These are phyloP conservation scores for Caenorhabditis macrosperma DNA, from an alignment of 2,888 invertebrate genomes.

Conservation along the genomic window DNA sequence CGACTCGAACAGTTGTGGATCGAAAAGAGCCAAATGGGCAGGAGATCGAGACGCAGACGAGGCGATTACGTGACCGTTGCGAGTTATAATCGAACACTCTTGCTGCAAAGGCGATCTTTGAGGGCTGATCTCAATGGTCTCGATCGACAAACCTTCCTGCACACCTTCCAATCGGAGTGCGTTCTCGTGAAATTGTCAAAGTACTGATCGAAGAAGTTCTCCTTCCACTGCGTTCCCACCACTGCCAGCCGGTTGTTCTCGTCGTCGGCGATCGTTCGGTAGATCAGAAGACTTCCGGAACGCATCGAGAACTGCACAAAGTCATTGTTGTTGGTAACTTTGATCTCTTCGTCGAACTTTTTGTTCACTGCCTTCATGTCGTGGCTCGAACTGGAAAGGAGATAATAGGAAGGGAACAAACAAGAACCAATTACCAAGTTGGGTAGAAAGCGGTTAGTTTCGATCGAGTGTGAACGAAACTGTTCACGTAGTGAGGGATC, in stretches of 20 bases:
- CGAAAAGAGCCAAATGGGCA: constrained; percentile 62
- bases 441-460: constrained; percentile 73
- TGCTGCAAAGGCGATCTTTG: constrained; percentile 49
- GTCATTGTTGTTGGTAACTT: constrained; percentile 58
- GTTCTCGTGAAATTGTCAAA: constrained; percentile 63
- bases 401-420: not conserved
- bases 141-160: constrained; percentile 31
- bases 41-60: constrained; percentile 48
- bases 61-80: constrained; percentile 66
- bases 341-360: constrained; percentile 64
- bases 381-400: constrained; percentile 57
- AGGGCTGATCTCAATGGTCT: not conserved
- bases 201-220: constrained; percentile 64
- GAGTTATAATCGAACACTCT: constrained; percentile 66
- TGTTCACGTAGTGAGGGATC: constrained; percentile 61
- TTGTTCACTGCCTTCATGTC: constrained; percentile 61
- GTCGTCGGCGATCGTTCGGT: constrained; percentile 51
- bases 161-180: constrained; percentile 52
- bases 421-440: constrained; percentile 58
- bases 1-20: constrained; percentile 67
- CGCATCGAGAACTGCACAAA: constrained; percentile 48
- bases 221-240: constrained; percentile 73
- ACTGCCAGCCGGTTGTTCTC: constrained; percentile 66
- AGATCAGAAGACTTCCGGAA: constrained; percentile 43
- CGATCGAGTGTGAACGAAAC: constrained; percentile 70